These are phyloP conservation scores for Tethya wilhelma DNA, from an alignment of 37 sponge, comb jelly and placozoan genomes.

Conservation along the genomic window DNA sequence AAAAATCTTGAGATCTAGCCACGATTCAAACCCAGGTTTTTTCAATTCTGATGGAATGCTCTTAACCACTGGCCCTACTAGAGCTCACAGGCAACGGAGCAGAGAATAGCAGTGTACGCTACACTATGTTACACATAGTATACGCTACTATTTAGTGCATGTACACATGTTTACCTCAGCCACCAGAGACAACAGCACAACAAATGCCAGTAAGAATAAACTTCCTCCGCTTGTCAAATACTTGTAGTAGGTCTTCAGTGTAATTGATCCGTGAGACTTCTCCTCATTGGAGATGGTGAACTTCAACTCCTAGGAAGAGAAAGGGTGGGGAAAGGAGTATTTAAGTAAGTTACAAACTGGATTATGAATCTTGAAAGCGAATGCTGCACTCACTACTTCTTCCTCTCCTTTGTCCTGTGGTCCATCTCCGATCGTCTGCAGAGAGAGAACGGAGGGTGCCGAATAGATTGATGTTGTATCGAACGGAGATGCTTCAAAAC, in stretches of 20 bases:
- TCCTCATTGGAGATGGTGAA: no score
- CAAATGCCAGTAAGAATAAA: conserved; percentile 26
- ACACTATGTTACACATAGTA: background rate
- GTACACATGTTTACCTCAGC: conserved; percentile 7
- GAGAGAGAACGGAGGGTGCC: background rate
- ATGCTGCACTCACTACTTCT: no score
- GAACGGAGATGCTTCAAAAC: background rate
- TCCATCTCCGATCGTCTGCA: no score
- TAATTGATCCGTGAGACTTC: conserved; percentile 55
- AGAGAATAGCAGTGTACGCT: no score
- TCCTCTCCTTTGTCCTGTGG: no score
- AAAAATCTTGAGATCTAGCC: no score
- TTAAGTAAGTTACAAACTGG: background rate
- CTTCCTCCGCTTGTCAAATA: conserved; percentile 67
- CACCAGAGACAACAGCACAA: conserved; percentile 41
- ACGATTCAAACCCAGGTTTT: no score
- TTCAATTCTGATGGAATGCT: no score
- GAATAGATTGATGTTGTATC: background rate
- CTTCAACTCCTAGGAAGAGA: background rate
- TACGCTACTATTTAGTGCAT: background rate
- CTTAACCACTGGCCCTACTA: no score
- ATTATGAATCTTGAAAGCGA: no score
- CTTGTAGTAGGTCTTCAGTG: conserved; percentile 63
- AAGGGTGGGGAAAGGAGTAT: background rate
- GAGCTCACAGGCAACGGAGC: no score